A percentile compares a stretch with the other conserved stretches of the same genome.
These are phyloP conservation scores for Calliscelio sp. DNA, from an alignment of 2,888 invertebrate genomes.

Conservation along the genomic window DNA sequence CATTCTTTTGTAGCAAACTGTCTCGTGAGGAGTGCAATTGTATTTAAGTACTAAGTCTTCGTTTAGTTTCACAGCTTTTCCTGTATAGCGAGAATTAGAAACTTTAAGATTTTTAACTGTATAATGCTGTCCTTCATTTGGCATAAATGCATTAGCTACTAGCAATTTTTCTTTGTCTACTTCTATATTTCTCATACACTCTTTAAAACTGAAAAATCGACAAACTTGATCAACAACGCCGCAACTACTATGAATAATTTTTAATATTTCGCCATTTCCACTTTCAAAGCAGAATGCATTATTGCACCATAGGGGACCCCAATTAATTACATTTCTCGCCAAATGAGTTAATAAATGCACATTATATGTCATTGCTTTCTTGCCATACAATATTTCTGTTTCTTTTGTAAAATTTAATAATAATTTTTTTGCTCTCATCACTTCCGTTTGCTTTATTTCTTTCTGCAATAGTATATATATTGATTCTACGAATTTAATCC, in stretches of 20 bases:
- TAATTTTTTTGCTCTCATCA: slow-evolving; percentile 24
- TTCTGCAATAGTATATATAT: slow-evolving; percentile 30
- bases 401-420: slow-evolving; percentile 41
- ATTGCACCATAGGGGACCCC: slow-evolving; percentile 9
- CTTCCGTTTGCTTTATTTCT: slow-evolving; percentile 26
- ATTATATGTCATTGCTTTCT: slow-evolving; percentile 59
- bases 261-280: not conserved
- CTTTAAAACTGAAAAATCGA: slow-evolving; percentile 3
- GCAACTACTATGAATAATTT: not conserved
- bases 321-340: not conserved
- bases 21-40: not conserved
- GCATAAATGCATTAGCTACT: not conserved
- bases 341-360: slow-evolving; percentile 50
- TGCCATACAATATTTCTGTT: slow-evolving; percentile 41
- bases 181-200: not conserved
- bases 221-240: slow-evolving; percentile 30
- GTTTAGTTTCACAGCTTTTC: not conserved
- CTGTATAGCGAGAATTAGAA: not conserved
- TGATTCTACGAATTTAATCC: slow-evolving; percentile 35
- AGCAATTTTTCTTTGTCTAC: not conserved
- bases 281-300: slow-evolving; percentile 1
- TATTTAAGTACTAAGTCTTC: not conserved
- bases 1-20: not conserved
- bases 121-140: not conserved
- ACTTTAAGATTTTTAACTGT: not conserved